phyloP scores from a whole-genome alignment of 1,140 invertebrate species.

The Caerostris extrusa region DNA sequence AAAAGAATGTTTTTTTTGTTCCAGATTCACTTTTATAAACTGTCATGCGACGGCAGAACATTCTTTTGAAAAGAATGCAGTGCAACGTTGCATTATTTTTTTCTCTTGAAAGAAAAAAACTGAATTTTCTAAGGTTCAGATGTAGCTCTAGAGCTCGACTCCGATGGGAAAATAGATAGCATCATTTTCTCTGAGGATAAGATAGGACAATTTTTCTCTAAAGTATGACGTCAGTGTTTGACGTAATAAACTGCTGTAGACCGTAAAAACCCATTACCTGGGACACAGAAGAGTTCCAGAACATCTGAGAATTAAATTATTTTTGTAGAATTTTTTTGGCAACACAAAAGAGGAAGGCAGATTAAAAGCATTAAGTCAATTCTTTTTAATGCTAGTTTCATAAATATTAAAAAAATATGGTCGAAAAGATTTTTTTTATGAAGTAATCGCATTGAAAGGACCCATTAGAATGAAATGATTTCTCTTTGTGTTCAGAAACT shows the following conservation, averaged over 20 bases:
- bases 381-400: too few relatives aligned
- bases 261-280: slow-evolving; percentile 55
- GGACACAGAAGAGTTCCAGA: not conserved
- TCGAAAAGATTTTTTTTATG: too few relatives aligned
- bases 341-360: not conserved
- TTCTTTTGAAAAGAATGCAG: not conserved
- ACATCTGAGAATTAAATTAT: not conserved
- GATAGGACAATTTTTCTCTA: slow-evolving; percentile 58
- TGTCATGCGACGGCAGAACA: not conserved
- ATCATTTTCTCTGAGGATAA: slow-evolving; percentile 29
- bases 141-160: not conserved
- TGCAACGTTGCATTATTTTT: not conserved
- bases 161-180: slow-evolving; percentile 30
- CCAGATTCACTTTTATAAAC: not conserved
- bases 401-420: too few relatives aligned
- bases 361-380: too few relatives aligned
- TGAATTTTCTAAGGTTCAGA: not conserved
- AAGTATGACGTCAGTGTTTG: slow-evolving; percentile 59
- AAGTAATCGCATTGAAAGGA: too few relatives aligned
- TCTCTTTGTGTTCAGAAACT: too few relatives aligned
- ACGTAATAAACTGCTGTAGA: slow-evolving; percentile 40
- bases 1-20: not conserved
- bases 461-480: too few relatives aligned
- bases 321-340: not conserved
- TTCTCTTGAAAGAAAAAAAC: not conserved